Conservation (phyloP, 2,113 vertebrate species). For the Cricetomys ansorgei region DNA sequence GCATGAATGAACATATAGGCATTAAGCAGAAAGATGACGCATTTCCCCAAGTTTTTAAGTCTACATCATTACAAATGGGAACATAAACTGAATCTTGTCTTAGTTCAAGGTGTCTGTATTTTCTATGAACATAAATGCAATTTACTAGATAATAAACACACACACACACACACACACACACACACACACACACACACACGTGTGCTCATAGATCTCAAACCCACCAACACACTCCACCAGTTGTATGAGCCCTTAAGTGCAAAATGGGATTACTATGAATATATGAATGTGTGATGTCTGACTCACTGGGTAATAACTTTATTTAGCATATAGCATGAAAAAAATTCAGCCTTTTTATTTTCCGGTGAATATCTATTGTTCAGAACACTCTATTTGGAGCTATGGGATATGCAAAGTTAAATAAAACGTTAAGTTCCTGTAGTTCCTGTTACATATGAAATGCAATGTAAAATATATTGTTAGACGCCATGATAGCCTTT, state of each 20-base stretch:
- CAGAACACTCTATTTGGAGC: background rate
- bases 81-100: background rate
- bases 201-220: background rate
- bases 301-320: background rate
- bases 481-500: background rate
- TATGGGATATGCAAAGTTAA: background rate
- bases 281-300: background rate
- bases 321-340: background rate
- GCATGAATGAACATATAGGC: background rate
- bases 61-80: background rate
- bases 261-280: background rate
- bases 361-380: background rate
- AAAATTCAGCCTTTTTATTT: background rate
- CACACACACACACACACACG: background rate
- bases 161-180: background rate
- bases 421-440: background rate
- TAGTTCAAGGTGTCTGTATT: background rate
- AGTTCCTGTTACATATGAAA: background rate
- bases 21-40: background rate
- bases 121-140: background rate
- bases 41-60: background rate
- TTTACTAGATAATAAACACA: background rate
- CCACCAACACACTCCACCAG: background rate
- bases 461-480: slow-evolving; percentile 1
- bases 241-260: background rate